Base-by-base conservation (phyloP, 2,888 invertebrate genomes). In the Orthosia incerta region DNA sequence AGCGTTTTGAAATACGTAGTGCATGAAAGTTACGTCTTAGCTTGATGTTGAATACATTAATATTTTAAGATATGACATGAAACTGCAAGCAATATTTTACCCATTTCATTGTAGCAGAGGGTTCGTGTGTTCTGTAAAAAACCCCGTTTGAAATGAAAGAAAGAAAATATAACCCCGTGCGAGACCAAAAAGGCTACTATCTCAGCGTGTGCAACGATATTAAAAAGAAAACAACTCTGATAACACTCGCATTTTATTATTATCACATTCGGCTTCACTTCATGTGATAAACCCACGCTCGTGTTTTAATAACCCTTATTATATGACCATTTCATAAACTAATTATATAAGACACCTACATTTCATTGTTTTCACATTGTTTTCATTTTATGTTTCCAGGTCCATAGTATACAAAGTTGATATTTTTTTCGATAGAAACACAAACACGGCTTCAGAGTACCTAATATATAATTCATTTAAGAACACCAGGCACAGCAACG, bases 51-150 rank as follows among this genome's bases (percentile, higher is more conserved):
- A 50, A 3, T 23, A 5, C n/a, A 39, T 45, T 23, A 16, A 71
- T 46, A 56, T 48, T 48, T 46, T 11, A 61, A 51, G 31, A 15
- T 31, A 31, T n/a, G 13, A 71, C 12, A 51, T 48, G 4, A 55
- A n/a, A 53, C 39, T n/a, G 48, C 15, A 39, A 56, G 46, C 5
- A 55, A 53, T 45, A 1, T 68, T 23, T 2, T 46, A 53, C 9
- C 18, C n/a, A 56, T 51, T 68, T 57, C 9, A 15, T 46, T 53
- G n/a, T 20, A 48, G 3, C 15, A 46, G 13, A 31, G 13, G 23
- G 5, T n/a, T 46, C 0, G 39, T 39, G 23, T 51, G 2, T n/a
- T 7, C 7, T 77, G 13, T 67, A 50, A 26, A 57, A 66, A 74
- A 66, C 3, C 5, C 12, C 15, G 18, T 4, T 9, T 45, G 20